Evolutionary conservation across 2,113 vertebrate genomes (phyloP).

Genomic region (Gnathonemus longibarbis): DNA sequence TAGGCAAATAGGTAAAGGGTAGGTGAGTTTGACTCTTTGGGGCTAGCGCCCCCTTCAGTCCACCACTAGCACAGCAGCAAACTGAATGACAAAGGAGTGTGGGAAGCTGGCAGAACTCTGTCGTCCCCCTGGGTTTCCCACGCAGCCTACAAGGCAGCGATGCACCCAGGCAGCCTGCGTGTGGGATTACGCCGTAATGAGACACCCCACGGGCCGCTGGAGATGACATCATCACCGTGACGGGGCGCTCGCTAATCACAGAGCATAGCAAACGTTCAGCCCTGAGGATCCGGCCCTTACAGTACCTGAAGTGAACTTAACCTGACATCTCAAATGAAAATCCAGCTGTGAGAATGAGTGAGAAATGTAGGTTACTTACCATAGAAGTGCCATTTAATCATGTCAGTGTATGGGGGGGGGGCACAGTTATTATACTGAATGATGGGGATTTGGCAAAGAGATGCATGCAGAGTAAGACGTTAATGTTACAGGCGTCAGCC

Average conservation of each 20-base stretch:
- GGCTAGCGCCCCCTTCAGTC: slow-evolving; percentile 7
- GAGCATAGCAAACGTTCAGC: background rate
- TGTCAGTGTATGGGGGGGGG: background rate
- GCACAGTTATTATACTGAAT: background rate
- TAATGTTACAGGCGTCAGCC: background rate
- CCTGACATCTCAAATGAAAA: background rate
- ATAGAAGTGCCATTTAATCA: background rate
- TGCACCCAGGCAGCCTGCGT: background rate
- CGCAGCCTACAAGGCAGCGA: background rate
- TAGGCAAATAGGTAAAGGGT: background rate
- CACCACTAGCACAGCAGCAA: background rate
- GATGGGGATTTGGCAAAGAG: background rate
- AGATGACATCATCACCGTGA: background rate
- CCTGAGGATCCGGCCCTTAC: background rate
- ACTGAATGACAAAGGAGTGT: background rate
- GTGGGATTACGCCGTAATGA: background rate
- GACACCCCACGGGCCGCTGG: background rate
- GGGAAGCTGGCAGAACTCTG: background rate
- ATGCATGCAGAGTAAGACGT: background rate
- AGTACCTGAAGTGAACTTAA: background rate
- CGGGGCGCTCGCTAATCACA: background rate
- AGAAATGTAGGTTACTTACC: background rate
- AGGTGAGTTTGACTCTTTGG: background rate
- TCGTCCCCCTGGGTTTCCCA: background rate
- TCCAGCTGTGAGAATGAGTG: background rate